Evolutionary conservation across 2,113 vertebrate species (phyloP).

Genomic region (Theropithecus gelada): DNA sequence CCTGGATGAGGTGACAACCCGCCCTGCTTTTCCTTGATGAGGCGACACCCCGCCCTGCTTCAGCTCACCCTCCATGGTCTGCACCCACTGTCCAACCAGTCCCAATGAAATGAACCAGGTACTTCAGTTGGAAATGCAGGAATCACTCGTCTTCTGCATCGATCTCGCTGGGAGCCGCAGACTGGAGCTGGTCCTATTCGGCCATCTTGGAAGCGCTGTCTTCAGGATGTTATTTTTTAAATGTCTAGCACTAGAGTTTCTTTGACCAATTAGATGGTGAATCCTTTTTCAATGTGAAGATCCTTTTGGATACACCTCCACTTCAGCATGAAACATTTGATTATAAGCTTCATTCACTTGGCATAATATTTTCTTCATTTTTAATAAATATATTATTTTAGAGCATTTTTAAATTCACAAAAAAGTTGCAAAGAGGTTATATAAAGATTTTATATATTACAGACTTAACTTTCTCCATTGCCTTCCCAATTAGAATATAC

Average conservation of each 20-base stretch:
- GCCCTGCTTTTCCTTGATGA: too few relatives aligned
- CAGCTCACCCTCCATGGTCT: too few relatives aligned
- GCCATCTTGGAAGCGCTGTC: accelerated
- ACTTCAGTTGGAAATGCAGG: too few relatives aligned
- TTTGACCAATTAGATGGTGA: neutral
- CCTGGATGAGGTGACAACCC: too few relatives aligned
- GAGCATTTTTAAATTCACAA: neutral
- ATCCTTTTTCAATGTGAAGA: neutral
- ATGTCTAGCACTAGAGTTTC: neutral
- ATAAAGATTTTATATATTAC: neutral
- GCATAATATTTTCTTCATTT: neutral
- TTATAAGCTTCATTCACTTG: neutral
- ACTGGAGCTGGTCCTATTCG: too few relatives aligned
- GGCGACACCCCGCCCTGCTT: too few relatives aligned
- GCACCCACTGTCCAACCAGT: too few relatives aligned
- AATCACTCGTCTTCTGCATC: too few relatives aligned
- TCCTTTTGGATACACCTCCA: neutral
- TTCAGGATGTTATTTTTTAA: neutral
- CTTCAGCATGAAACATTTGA: neutral
- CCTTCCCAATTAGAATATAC: too few relatives aligned
- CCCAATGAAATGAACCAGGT: too few relatives aligned
- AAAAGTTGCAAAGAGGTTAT: neutral
- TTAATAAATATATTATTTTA: neutral
- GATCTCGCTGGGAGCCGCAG: accelerated
- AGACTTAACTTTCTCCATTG: neutral